These are phyloP conservation scores for Xerus rutilus DNA, from an alignment of 2,797 vertebrate genomes.

Conservation along the genomic window DNA sequence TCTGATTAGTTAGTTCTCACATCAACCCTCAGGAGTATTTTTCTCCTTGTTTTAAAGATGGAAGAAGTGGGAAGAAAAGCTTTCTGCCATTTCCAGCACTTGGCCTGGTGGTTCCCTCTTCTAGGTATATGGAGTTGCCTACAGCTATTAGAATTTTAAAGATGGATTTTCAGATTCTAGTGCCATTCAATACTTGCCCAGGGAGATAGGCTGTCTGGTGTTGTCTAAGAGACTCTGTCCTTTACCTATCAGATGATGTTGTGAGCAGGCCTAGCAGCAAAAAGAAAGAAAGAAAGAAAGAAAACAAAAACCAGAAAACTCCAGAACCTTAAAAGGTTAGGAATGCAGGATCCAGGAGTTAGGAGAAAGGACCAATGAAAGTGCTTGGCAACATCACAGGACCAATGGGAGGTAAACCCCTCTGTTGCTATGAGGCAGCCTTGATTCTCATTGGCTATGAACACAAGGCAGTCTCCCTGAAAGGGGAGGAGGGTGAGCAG, in stretches of 20 bases:
- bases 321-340: conserved; percentile 81
- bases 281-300: conserved; percentile 16
- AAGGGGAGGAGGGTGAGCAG: not conserved
- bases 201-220: conserved; percentile 46
- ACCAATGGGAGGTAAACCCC: conserved; percentile 59
- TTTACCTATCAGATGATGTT: conserved; percentile 70
- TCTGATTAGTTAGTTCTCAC: conserved; percentile 62
- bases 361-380: conserved; percentile 71
- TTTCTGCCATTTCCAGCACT: conserved; percentile 59
- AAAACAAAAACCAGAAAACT: not conserved
- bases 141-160: conserved; percentile 55
- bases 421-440: conserved; percentile 73
- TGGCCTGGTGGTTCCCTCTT: not conserved
- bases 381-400: conserved; percentile 72
- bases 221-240: conserved; percentile 45
- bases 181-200: conserved; percentile 40
- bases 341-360: conserved; percentile 71
- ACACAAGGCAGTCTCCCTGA: conserved; percentile 37
- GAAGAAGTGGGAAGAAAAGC: conserved; percentile 25
- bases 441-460: conserved; percentile 75
- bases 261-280: conserved; percentile 48
- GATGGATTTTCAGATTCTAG: conserved; percentile 36
- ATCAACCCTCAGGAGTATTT: conserved; percentile 59
- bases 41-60: conserved; percentile 67
- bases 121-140: conserved; percentile 47